phyloP scores from a whole-genome alignment of 2,888 invertebrate species.

The Disparrhopalites patrizii region DNA sequence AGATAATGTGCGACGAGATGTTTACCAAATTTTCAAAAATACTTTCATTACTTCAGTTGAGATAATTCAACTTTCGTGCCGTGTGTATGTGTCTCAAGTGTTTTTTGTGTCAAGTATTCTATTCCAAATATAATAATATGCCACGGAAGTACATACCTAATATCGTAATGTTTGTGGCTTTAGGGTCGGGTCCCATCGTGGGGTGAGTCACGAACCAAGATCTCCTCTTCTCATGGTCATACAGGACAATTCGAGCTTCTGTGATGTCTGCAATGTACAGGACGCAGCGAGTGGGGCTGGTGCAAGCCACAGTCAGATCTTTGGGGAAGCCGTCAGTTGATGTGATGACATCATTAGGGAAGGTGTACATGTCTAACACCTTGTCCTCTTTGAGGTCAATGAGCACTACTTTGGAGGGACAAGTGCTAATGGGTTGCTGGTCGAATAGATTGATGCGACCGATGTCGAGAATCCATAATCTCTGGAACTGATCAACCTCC shows the following conservation, averaged over 20 bases:
- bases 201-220: conserved; percentile 11
- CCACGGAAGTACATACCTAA: neutral
- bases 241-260: neutral
- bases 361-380: neutral
- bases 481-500: conserved; percentile 66
- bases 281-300: neutral
- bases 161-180: neutral
- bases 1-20: too few species aligned
- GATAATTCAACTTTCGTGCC: too few species aligned
- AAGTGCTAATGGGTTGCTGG: neutral
- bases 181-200: conserved; percentile 13
- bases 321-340: conserved; percentile 16
- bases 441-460: conserved; percentile 9
- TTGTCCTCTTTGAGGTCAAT: conserved; percentile 1
- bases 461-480: conserved; percentile 50
- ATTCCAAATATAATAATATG: too few species aligned
- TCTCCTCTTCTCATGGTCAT: conserved; percentile 1
- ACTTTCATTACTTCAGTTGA: too few species aligned
- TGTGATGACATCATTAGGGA: conserved; percentile 11
- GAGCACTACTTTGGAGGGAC: conserved; percentile 15
- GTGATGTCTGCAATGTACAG: conserved; percentile 16
- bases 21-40: too few species aligned
- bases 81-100: neutral
- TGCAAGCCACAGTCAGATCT: conserved; percentile 13
- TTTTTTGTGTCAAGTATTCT: neutral